Percentiles rank a stretch among this genome's conserved stretches.
phyloP scores from a whole-genome alignment of 2,888 invertebrate genomes.

The Cryptops parisi region DNA sequence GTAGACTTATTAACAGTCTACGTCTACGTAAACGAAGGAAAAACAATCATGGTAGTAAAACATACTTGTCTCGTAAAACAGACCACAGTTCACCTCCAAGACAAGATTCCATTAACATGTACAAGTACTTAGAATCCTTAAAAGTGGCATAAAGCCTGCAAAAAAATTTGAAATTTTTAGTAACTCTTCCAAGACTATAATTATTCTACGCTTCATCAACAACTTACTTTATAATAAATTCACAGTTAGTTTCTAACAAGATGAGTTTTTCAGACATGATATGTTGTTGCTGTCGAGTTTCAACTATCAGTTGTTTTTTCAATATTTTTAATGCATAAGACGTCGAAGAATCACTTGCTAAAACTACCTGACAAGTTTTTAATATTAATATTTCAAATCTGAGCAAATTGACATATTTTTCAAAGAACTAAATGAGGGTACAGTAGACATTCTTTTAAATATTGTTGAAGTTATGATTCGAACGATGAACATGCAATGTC shows the following conservation, averaged over 20 bases:
- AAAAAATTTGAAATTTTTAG: background rate
- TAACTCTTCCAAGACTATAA: background rate
- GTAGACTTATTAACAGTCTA: too few relatives aligned
- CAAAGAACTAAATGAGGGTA: background rate
- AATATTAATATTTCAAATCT: too few relatives aligned
- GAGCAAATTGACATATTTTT: too few relatives aligned
- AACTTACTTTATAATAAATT: constrained; percentile 67
- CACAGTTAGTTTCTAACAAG: constrained; percentile 82
- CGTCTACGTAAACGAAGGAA: too few relatives aligned
- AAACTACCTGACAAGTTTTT: constrained; percentile 8
- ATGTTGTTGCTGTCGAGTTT: constrained; percentile 96
- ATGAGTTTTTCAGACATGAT: constrained; percentile 99
- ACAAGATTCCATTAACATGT: constrained; percentile 98
- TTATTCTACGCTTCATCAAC: too few relatives aligned
- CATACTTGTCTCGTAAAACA: constrained; percentile 51
- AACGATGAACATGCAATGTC: too few relatives aligned
- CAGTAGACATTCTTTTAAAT: too few relatives aligned
- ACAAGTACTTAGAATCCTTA: constrained; percentile 90
- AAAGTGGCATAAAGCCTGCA: constrained; percentile 83
- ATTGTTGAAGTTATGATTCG: too few relatives aligned
- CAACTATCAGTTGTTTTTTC: constrained; percentile 94
- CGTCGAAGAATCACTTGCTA: constrained; percentile 26
- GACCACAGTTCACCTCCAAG: constrained; percentile 99
- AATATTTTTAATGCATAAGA: constrained; percentile 92
- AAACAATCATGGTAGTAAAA: too few relatives aligned